phyloP scores from a whole-genome alignment of 2,888 invertebrate species.

The Scaptomyza flava region DNA sequence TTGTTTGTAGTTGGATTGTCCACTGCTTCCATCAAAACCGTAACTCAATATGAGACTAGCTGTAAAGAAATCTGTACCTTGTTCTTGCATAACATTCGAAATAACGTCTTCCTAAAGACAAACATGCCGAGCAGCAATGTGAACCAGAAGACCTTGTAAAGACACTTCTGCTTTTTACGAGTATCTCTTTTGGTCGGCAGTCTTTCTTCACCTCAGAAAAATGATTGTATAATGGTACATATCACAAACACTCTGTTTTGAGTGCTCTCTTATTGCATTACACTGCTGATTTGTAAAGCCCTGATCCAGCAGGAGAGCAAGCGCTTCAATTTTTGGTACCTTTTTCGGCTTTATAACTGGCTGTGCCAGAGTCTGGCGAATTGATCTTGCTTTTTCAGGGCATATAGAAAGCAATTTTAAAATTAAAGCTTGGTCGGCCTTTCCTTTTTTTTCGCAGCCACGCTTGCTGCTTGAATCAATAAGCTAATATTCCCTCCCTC shows the following conservation, averaged over 20 bases:
- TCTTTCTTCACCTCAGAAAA: neutral
- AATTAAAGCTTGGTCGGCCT: neutral
- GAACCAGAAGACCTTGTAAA: neutral
- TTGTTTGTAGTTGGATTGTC: neutral
- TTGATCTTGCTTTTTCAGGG: neutral
- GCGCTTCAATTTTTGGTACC: no score
- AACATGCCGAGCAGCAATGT: conserved; percentile 1
- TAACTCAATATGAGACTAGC: neutral
- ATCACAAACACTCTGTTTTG: neutral
- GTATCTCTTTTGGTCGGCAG: neutral
- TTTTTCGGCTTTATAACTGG: neutral
- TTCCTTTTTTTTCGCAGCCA: neutral
- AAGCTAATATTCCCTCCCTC: neutral
- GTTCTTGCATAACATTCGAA: neutral
- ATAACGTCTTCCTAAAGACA: neutral
- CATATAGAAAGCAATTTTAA: neutral
- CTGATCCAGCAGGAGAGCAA: neutral
- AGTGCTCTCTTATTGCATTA: neutral
- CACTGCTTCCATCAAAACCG: neutral
- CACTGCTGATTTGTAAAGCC: neutral
- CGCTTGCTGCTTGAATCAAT: conserved; percentile 1
- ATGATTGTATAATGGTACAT: neutral
- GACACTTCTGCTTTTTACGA: neutral
- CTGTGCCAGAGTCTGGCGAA: neutral
- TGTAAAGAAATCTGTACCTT: neutral